phyloP scores from a whole-genome alignment of 2,888 invertebrate species.

The Vanessa cardui region DNA sequence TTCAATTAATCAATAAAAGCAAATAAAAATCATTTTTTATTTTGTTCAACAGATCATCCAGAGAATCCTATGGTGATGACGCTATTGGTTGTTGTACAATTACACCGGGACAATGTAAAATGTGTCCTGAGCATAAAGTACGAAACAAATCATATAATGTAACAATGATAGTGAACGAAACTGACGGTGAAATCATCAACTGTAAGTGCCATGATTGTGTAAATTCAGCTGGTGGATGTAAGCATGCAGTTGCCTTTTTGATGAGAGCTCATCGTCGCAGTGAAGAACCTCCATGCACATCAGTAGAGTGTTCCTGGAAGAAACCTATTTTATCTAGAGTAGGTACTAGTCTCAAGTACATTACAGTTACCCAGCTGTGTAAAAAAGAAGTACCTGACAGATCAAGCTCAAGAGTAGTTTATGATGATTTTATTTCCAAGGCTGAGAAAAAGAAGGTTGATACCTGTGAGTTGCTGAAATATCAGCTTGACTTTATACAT shows the following conservation, averaged over 20 bases:
- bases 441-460: too few species aligned
- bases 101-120: too few species aligned
- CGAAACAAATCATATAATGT: neutral
- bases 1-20: too few species aligned
- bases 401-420: too few species aligned
- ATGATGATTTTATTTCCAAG: too few species aligned
- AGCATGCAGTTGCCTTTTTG: neutral
- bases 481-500: constrained; percentile 15
- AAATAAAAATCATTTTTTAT: too few species aligned
- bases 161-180: neutral
- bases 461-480: constrained; percentile 12
- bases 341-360: neutral
- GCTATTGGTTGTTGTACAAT: too few species aligned
- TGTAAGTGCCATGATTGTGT: constrained; percentile 4
- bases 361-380: neutral
- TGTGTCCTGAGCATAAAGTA: neutral
- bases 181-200: neutral
- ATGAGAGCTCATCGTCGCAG: neutral
- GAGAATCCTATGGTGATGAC: too few species aligned
- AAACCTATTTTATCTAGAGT: neutral
- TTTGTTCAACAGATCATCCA: too few species aligned
- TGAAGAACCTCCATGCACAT: neutral
- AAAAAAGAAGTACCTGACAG: neutral
- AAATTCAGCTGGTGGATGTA: constrained; percentile 8
- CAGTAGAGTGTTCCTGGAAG: neutral